A percentile compares a stretch with the other conserved stretches of the same genome.
phyloP scores from a whole-genome alignment of 2,113 vertebrate genomes.

The Corvus cornix region DNA sequence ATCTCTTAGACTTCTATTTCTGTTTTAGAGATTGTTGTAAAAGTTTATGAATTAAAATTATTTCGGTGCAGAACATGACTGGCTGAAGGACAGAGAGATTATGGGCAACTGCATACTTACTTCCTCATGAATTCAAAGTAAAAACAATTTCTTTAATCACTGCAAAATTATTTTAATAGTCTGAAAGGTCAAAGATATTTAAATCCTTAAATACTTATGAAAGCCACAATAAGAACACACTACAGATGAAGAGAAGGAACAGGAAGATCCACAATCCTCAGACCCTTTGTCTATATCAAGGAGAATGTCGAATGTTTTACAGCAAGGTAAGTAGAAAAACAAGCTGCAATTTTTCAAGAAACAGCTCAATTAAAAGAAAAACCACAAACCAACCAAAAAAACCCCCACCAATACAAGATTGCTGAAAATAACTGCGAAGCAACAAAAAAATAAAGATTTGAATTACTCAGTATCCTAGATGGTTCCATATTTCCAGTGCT shows the following conservation, averaged over 20 bases:
- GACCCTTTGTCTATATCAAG: neutral
- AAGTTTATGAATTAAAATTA: neutral
- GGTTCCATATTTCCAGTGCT: neutral
- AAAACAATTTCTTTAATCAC: neutral
- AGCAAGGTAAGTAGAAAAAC: neutral
- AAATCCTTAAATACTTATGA: neutral
- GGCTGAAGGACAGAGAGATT: neutral
- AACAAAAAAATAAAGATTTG: neutral
- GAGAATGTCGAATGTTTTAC: neutral
- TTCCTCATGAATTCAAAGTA: neutral
- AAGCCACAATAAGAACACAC: neutral
- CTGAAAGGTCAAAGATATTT: neutral
- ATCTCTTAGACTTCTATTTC: neutral
- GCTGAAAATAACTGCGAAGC: neutral
- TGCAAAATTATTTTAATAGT: neutral
- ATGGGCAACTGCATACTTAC: neutral
- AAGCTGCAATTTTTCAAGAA: neutral
- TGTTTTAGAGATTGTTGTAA: neutral
- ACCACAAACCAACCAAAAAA: neutral
- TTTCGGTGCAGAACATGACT: neutral
- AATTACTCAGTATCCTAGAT: neutral
- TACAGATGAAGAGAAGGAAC: neutral
- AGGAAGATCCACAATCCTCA: neutral
- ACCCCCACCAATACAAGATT: accelerated
- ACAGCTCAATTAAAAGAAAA: neutral